Evolutionary conservation across 2,113 vertebrate species (phyloP).

Genomic region (Silurus meridionalis): DNA sequence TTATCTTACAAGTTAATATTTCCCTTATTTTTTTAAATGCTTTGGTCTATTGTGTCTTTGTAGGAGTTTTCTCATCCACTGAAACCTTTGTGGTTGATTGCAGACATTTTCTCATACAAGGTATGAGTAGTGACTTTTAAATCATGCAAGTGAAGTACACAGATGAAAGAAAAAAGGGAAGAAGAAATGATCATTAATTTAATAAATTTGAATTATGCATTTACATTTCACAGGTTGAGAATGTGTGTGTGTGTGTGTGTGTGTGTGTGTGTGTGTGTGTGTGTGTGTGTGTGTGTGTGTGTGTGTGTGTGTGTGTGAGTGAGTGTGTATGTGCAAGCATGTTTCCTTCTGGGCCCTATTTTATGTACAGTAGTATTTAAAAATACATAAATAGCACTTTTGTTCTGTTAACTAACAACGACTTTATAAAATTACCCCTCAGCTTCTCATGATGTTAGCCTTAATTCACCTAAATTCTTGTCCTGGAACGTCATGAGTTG

Average conservation of each 20-base stretch:
- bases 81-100: not conserved
- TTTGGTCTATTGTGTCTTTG: not conserved
- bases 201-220: not conserved
- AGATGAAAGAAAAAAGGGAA: not conserved
- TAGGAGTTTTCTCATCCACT: not conserved
- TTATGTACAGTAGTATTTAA: not conserved
- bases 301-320: not conserved
- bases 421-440: not conserved
- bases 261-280: not conserved
- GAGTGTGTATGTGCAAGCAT: not conserved
- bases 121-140: not conserved
- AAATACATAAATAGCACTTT: not conserved
- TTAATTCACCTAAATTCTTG: constrained; percentile 63
- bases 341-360: not conserved
- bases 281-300: no score
- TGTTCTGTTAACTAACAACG: not conserved
- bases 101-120: not conserved
- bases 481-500: constrained; percentile 57
- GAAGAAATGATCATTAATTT: not conserved
- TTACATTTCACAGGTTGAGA: not conserved
- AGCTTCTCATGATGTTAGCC: constrained; percentile 13
- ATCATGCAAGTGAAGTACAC: not conserved
- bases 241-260: no score
- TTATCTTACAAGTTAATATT: not conserved
- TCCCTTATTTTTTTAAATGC: not conserved